Base-by-base conservation (phyloP, 2,888 invertebrate species). In the Congeria kusceri region DNA sequence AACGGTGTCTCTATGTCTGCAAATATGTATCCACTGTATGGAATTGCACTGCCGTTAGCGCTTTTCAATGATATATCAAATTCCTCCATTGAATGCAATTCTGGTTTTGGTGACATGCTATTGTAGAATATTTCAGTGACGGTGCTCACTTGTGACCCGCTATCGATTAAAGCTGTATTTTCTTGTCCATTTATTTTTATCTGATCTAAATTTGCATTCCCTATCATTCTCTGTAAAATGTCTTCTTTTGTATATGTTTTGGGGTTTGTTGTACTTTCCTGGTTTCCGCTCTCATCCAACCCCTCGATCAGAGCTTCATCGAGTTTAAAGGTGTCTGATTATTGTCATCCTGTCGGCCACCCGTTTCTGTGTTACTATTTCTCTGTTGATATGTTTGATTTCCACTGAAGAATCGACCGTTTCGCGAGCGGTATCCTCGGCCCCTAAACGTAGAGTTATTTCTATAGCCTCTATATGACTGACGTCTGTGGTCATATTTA, bases 281-380 rank as follows among this genome's bases (percentile, higher is more conserved):
- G 11, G 11, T 15, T 46, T n/a, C n/a, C n/a, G n/a, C n/a, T n/a
- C 47, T 18, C 13, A 13, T 15, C 18, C 47, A 15, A 18, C 47
- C 47, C 47, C 18, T 47, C 47, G 18, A 47, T 47, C 11, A 11
- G 57, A 57, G 23, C 57, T 11, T 13, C 20, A n/a, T 23, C 57
- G 13, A 57, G 57, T 57, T 57, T 57, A 57, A 57, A 57, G 11
- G 57, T 15, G 15, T 20, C 57, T 57, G 15, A 57, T 20, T 23
- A 11, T 11, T 57, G 11, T 20, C 20, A 11, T 57, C 9, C 11
- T 46, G 11, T n/a, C n/a, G n/a, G n/a, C n/a, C n/a, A n/a, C n/a
- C n/a, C n/a, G n/a, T n/a, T n/a, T n/a, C n/a, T n/a, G n/a, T n/a
- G n/a, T n/a, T n/a, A n/a, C n/a, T n/a, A n/a, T n/a, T n/a, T n/a